Evolutionary conservation across 2,888 invertebrate genomes (phyloP), one percentile per base, ranked within the genome.

Genomic region (Cephus pulcher): DNA sequence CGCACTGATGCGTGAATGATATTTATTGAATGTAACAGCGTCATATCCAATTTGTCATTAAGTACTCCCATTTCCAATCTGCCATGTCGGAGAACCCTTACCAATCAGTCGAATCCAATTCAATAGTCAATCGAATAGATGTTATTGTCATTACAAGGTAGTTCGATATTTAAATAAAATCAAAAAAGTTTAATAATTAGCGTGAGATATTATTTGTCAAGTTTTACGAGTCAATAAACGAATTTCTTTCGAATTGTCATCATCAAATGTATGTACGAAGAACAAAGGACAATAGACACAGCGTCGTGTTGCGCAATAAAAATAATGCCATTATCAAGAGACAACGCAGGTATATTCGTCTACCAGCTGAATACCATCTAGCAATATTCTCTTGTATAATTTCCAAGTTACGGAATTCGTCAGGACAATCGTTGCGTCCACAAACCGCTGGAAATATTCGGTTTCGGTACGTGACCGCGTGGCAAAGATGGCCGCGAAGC

Each of bases 401-500:
- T 56, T 15, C 9, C 9, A 9, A 56, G 56, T 56, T 56, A 56
- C 23, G 9, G 56, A 56, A 23, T 56, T 56, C 71, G 32, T 71
- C 32, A 11, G 32, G 32, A 32, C 12, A 32, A 34, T 71, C 71
- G 32, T 71, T 9, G 71, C 71, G 71, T 71, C 32, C 34, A 11
- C 71, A 71, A 9, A 32, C 32, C 23, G 37, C 33, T 74, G 74
- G 74, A 78, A 77, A 74, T 74, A 77, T 77, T 69, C 69, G 56
- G 34, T 69, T 77, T 34, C 56, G 77, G 76, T 76, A 80, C 79
- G 79, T 80, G 80, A 80, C 80, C 79, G 82, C 82, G 82, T 82
- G 82, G 79, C 81, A 87, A 88, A 88, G 86, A 86, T 87, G 87
- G 88, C 86, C 86, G 87, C 84, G 56, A 83, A 82, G 82, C 76